Evolutionary conservation across 2,113 vertebrate species (phyloP).

Genomic region (Lipotes vexillifer): DNA sequence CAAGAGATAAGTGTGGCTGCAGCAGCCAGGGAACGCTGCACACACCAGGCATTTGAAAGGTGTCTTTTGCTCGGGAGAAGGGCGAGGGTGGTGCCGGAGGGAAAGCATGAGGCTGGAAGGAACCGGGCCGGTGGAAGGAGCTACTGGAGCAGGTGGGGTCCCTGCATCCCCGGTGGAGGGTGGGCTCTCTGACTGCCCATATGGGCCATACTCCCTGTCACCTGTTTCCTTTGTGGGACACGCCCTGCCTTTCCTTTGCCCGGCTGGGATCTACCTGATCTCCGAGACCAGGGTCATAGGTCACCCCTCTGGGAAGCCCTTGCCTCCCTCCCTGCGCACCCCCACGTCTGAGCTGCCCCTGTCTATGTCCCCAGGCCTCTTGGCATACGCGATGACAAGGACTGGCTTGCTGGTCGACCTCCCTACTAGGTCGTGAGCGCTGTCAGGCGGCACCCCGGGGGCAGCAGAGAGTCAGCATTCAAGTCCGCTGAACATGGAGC

Average conservation of each 20-base stretch:
- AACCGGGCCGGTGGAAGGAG: fast-evolving
- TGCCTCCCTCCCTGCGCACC: not conserved
- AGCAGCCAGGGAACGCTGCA: not conserved
- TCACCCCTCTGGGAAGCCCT: not conserved
- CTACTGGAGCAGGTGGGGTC: fast-evolving
- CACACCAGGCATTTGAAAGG: fast-evolving
- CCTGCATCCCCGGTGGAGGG: not conserved
- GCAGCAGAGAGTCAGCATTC: not conserved
- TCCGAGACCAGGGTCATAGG: not conserved
- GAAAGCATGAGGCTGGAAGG: not conserved
- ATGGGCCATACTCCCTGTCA: not conserved
- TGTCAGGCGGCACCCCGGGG: fast-evolving
- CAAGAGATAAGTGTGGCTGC: not conserved
- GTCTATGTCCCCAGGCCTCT: not conserved
- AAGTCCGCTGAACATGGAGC: not conserved
- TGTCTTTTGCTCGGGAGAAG: not conserved
- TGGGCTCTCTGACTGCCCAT: fast-evolving
- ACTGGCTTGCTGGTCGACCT: not conserved
- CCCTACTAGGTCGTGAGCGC: fast-evolving
- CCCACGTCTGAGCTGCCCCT: fast-evolving
- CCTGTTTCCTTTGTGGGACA: not conserved
- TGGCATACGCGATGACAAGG: fast-evolving
- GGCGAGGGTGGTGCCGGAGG: fast-evolving
- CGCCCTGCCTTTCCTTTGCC: not conserved
- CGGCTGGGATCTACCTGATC: not conserved